Evolutionary conservation across 2,113 vertebrate genomes (phyloP).

Genomic region (Bambusicola thoracicus): DNA sequence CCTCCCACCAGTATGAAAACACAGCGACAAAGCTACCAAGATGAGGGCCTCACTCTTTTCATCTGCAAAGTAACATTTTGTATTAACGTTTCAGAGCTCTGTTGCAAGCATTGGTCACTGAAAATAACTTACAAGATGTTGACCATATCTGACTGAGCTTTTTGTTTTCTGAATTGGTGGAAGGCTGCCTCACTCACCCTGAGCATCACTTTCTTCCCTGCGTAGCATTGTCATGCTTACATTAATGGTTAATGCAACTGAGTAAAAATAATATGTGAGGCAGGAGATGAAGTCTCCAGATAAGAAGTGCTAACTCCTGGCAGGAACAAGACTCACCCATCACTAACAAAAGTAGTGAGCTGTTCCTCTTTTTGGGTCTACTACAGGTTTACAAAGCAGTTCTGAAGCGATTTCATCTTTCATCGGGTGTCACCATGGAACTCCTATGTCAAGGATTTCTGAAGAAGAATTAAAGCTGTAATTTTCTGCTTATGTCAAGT

Average conservation of each 20-base stretch:
- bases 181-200: neutral
- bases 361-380: no score
- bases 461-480: neutral
- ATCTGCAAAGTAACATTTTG: neutral
- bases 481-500: neutral
- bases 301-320: neutral
- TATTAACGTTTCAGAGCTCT: no score
- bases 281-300: neutral
- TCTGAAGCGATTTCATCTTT: neutral
- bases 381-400: neutral
- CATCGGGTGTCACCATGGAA: neutral
- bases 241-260: neutral
- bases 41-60: neutral
- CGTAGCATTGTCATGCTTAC: fast-evolving
- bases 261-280: fast-evolving
- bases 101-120: fast-evolving
- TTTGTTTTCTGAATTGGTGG: neutral
- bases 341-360: fast-evolving
- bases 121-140: fast-evolving
- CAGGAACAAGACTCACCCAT: neutral
- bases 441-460: neutral
- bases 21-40: neutral
- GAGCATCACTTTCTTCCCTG: neutral
- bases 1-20: no score
- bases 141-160: fast-evolving